Conservation (phyloP, 2,797 vertebrate species). For the Trichosurus vulpecula region DNA sequence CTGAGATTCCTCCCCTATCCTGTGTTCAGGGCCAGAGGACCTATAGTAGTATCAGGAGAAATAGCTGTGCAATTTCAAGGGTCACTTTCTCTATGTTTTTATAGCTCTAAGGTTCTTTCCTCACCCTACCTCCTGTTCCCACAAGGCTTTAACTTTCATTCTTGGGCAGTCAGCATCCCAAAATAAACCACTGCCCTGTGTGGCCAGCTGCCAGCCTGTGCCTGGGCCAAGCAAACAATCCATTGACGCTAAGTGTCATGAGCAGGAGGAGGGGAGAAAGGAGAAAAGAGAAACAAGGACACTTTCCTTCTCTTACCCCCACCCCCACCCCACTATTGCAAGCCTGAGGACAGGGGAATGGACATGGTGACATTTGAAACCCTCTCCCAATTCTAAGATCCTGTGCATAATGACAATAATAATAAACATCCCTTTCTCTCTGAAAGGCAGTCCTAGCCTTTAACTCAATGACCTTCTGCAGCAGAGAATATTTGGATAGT, state of each 20-base stretch:
- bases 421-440: slow-evolving; percentile 15
- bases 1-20: background rate
- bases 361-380: background rate
- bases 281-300: background rate
- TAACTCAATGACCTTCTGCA: slow-evolving; percentile 69
- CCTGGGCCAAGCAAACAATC: slow-evolving; percentile 35
- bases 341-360: background rate
- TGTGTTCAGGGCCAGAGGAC: background rate
- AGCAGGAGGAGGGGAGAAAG: background rate
- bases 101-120: slow-evolving; percentile 51
- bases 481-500: slow-evolving; percentile 61
- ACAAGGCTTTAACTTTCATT: slow-evolving; percentile 66
- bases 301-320: background rate
- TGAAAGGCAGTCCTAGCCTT: slow-evolving; percentile 27
- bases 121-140: slow-evolving; percentile 29
- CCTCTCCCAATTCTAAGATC: background rate
- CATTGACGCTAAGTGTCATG: slow-evolving; percentile 33
- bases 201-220: slow-evolving; percentile 33
- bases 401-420: background rate
- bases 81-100: slow-evolving; percentile 51
- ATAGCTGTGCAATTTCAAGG: background rate
- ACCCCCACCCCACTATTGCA: background rate
- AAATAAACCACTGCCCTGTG: slow-evolving; percentile 69
- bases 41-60: background rate
- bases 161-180: slow-evolving; percentile 74